Base-by-base conservation (phyloP, 2,113 vertebrate genomes). In the Coptodon bakossiorum region DNA sequence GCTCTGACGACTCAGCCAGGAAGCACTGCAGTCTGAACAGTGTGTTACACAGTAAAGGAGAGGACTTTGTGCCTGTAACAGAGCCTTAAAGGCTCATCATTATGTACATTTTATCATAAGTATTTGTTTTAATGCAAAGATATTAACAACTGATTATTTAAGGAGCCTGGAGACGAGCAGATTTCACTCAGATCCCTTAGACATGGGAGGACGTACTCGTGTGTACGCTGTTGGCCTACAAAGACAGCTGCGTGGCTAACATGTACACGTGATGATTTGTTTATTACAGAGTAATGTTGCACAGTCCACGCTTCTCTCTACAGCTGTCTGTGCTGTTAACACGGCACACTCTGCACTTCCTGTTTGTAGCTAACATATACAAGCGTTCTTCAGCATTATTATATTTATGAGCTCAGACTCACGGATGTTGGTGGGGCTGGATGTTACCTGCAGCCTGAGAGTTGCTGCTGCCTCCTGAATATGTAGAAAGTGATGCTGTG, bases 71-170 rank as follows among this genome's bases (percentile, higher is more conserved):
- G 19, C 31, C 7, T 68, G 19, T 38, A 68, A 63, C 34, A 34
- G 7, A 71, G 63, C n/a, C n/a, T 22, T 36, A 83, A 52, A 19
- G 17, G 27, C 83, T 89, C 59, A 66, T 22, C 24, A 3, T 57
- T 8, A 13, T 22, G 12, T 22, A 40, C 11, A 40, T 68, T 68
- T 68, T 38, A 22, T 29, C 16, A 29, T 16, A 17, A 73, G 6
- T 27, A 17, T 45, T 27, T 45, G 24, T 10, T 76, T 45, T 19
- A 76, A 29, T 19, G 14, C 22, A 73, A 48, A 12, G 9, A 76
- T 29, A 2, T 19, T 76, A 45, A 73, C 22, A 27, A 48, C 24
- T 36, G 6, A 36, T 10, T n/a, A 12, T 38, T n/a, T n/a, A n/a
- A 6, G 22, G 29, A 66, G 31, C 61, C 68, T 48, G 16, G 40